Evolutionary conservation across 2,797 vertebrate species (phyloP).

Genomic region (Cryptoblepharus egeriae): DNA sequence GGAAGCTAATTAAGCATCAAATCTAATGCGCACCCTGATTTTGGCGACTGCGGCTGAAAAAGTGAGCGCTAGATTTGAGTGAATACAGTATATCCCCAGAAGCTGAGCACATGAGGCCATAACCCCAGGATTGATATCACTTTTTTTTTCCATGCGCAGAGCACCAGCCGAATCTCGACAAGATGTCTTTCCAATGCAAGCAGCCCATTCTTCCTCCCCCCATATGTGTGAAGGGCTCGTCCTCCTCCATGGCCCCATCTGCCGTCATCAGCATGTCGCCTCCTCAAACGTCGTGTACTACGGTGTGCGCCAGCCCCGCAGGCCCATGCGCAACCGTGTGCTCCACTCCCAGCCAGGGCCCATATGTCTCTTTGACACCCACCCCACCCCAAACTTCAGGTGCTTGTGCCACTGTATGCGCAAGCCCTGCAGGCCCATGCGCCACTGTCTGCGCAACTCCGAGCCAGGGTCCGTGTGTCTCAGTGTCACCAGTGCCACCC

Average conservation of each 20-base stretch:
- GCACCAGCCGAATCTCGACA: neutral
- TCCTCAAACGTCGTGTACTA: neutral
- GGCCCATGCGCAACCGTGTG: neutral
- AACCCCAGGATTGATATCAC: too few relatives aligned
- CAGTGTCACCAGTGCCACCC: neutral
- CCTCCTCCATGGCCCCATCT: too few relatives aligned
- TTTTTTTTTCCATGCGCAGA: too few relatives aligned
- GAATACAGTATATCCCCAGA: too few relatives aligned
- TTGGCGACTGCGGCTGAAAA: too few relatives aligned
- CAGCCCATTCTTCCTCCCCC: constrained; percentile 25
- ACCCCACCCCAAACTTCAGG: neutral
- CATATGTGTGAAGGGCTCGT: neutral
- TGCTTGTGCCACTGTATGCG: neutral
- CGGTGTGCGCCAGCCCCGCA: neutral
- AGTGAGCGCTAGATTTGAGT: too few relatives aligned
- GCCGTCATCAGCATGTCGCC: too few relatives aligned
- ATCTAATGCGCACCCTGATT: too few relatives aligned
- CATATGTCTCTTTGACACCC: too few relatives aligned
- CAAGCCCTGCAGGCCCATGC: neutral
- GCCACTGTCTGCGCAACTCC: neutral
- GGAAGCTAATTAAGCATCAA: too few relatives aligned
- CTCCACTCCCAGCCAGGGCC: neutral
- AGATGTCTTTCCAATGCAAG: constrained; percentile 32
- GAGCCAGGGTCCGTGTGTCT: neutral
- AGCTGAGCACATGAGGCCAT: too few relatives aligned